Conservation (phyloP, 2,113 vertebrate species). For the Oenanthe oenanthe region DNA sequence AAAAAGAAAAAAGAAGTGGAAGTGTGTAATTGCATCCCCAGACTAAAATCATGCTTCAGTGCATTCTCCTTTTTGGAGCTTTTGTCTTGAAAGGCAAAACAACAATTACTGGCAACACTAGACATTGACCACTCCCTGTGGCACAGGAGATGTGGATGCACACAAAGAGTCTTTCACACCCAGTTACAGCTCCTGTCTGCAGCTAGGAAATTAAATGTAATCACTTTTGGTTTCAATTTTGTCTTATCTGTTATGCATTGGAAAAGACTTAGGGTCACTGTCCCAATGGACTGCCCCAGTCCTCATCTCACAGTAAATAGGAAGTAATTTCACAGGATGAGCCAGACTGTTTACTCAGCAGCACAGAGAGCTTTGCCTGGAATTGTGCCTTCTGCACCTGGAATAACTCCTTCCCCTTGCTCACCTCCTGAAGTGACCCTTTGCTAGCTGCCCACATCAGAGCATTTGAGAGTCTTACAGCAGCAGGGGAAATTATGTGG, state of each 20-base stretch:
- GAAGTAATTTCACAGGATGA: neutral
- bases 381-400: neutral
- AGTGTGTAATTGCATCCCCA: neutral
- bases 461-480: neutral
- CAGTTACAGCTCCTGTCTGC: neutral
- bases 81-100: neutral
- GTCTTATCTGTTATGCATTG: fast-evolving
- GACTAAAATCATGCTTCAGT: neutral
- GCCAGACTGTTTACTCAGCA: neutral
- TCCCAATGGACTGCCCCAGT: neutral
- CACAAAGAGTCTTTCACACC: neutral
- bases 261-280: neutral
- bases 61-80: neutral
- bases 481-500: neutral
- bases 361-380: neutral
- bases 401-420: neutral
- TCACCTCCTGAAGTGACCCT: neutral
- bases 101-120: neutral
- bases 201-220: neutral
- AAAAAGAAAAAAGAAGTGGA: neutral
- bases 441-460: neutral
- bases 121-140: neutral
- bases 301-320: neutral
- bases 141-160: neutral
- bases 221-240: neutral